Conservation (phyloP, 2,113 vertebrate genomes). For the Ascaphus truei region DNA sequence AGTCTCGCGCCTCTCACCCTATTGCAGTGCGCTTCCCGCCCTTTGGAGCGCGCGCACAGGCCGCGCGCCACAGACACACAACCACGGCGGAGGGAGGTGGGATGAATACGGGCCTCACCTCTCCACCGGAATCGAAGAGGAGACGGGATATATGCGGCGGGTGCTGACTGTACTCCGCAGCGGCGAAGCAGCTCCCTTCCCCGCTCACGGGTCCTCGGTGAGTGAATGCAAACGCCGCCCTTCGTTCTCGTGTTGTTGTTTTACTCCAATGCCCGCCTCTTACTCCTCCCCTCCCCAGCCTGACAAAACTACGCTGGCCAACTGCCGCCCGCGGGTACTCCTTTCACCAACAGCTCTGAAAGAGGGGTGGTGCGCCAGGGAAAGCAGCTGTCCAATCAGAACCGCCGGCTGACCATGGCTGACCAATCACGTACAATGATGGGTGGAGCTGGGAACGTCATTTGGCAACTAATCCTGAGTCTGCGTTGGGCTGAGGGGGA, state of each 20-base stretch:
- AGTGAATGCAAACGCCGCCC: neutral
- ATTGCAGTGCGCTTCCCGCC: too few relatives aligned
- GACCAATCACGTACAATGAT: too few relatives aligned
- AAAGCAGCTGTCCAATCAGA: neutral
- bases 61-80: neutral
- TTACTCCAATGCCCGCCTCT: too few relatives aligned
- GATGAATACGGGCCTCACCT: too few relatives aligned
- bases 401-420: neutral
- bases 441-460: slow-evolving; percentile 29
- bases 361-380: neutral
- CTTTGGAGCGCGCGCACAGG: too few relatives aligned
- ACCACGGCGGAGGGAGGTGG: neutral
- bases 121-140: too few relatives aligned
- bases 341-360: slow-evolving; percentile 23
- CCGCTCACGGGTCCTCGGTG: too few relatives aligned
- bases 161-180: too few relatives aligned
- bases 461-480: slow-evolving; percentile 41
- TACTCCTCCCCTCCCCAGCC: too few relatives aligned
- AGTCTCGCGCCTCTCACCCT: too few relatives aligned
- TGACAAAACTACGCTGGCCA: neutral
- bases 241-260: neutral
- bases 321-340: neutral
- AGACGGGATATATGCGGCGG: too few relatives aligned
- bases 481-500: neutral
- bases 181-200: too few relatives aligned